Evolutionary conservation across 2,888 invertebrate genomes (phyloP), one percentile per base, ranked within the genome.

Genomic region (Galerucella calmariensis): DNA sequence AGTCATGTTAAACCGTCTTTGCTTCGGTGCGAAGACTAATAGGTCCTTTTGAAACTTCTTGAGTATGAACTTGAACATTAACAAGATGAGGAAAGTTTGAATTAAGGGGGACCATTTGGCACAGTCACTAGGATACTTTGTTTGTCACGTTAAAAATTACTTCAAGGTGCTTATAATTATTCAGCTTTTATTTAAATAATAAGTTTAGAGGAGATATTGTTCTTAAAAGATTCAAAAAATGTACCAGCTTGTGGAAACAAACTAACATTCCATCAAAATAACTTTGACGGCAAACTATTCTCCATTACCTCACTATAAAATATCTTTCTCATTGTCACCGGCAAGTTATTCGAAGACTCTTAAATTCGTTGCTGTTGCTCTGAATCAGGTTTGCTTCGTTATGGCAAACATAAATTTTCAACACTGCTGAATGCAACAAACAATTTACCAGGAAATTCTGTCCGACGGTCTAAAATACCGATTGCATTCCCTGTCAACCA

Each of bases 1-100:
- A 79, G 77, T 80, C 79, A 80, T 78, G 77, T 77, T 77, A 77
- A 77, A 75, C 9, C 66, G 73, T 75, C 75, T 73, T 73, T 75
- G 75, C 73, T 72, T 76, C 69, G 67, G 67, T 48, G 53, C 66
- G 61, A 69, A 69, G 74, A 72, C 69, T 69, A 69, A 75, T 75
- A 69, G 63, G 53, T 62, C 66, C 51, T 46, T 69, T 69, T 63
- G 67, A 72, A 74, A 69, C 12, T 69, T 69, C 61, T 53, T 65
- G 51, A 72, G 66, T 67, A 66, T 48, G 20, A 35, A 72, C 46
- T 66, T 67, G 6, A 48, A 20, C 27, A 72, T 67, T 66, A 53
- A 56, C 67, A 56, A 44, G 46, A 46, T 20, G 62, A 8, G n/a
- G 2, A 62, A 35, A 41, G 3, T 35, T 62, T 62, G 20, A 46